Base-by-base conservation (phyloP, 2,888 invertebrate species). In the Latheticus oryzae region DNA sequence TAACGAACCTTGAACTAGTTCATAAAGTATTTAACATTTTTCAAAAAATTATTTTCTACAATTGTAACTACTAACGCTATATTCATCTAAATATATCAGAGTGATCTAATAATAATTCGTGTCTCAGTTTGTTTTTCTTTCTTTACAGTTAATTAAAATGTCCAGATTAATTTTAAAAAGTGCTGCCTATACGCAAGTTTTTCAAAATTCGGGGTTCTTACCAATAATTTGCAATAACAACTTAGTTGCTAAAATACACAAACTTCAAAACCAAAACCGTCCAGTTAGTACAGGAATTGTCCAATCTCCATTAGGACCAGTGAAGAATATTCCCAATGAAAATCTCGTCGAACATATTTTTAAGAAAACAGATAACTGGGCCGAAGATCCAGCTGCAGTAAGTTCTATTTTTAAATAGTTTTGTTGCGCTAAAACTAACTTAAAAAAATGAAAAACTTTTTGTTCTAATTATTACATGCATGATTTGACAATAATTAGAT, bases 351-450 rank as follows among this genome's bases (percentile, higher is more conserved):
- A 88, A 23, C 81, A 81, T 74, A 76, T 88, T 51, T 88, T 85
- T 78, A 78, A 80, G 60, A 81, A 84, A 64, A 65, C 80, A 16
- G 82, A 83, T 33, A 71, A 82, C 57, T 85, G 84, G 82, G 76
- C 82, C 5, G 78, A 82, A 11, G 83, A 86, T 64, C 84, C 87
- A 15, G 84, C 85, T 54, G 80, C 87, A 79, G 89, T 89, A 79
- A 85, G 86, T 84, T 5, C 9, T 26, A 13, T 17, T 24, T 11
- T 26, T 26, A 26, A 24, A 19, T n/a, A 19, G 2, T 5, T 37
- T 37, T 37, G 37, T 17, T 8, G 19, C 7, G 7, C n/a, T n/a
- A n/a, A n/a, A n/a, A n/a, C n/a, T n/a, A n/a, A n/a, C 12, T 33
- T 16, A 13, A 11, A 8, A n/a, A n/a, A n/a, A n/a, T n/a, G n/a